A percentile compares a stretch with the other conserved stretches of the same genome.
Evolutionary conservation across 2,113 vertebrate genomes (phyloP).

Genomic region (Laticauda laticaudata): DNA sequence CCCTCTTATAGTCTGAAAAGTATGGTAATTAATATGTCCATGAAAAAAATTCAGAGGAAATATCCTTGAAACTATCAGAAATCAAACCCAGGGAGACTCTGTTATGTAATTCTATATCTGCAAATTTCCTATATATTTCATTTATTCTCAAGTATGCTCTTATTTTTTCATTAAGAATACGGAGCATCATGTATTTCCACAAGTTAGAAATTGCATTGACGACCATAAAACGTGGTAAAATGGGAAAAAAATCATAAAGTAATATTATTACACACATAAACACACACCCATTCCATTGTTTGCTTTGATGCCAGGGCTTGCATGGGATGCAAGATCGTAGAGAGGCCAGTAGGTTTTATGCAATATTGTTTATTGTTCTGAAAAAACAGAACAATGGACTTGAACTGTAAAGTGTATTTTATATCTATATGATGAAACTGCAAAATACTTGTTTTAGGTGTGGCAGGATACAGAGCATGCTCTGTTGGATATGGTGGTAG

Average conservation of each 20-base stretch:
- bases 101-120: not conserved
- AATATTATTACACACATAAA: not conserved
- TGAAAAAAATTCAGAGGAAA: not conserved
- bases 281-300: not conserved
- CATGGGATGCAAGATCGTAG: not conserved
- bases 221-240: not conserved
- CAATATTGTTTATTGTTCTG: not conserved
- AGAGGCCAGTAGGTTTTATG: not conserved
- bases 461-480: slow-evolving; percentile 95
- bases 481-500: slow-evolving; percentile 83
- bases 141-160: not conserved
- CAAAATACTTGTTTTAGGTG: slow-evolving; percentile 69
- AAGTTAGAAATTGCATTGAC: not conserved
- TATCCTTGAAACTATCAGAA: not conserved
- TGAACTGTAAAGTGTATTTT: not conserved
- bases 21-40: not conserved
- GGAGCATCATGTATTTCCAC: not conserved
- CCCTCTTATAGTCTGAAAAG: too few species aligned
- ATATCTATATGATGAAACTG: not conserved
- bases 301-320: not conserved
- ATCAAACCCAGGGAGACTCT: not conserved
- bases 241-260: not conserved
- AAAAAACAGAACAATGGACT: not conserved
- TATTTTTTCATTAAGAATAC: not conserved
- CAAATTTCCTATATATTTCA: not conserved